Base-by-base conservation (phyloP, 1,140 invertebrate genomes). In the Harpegnathos saltator region DNA sequence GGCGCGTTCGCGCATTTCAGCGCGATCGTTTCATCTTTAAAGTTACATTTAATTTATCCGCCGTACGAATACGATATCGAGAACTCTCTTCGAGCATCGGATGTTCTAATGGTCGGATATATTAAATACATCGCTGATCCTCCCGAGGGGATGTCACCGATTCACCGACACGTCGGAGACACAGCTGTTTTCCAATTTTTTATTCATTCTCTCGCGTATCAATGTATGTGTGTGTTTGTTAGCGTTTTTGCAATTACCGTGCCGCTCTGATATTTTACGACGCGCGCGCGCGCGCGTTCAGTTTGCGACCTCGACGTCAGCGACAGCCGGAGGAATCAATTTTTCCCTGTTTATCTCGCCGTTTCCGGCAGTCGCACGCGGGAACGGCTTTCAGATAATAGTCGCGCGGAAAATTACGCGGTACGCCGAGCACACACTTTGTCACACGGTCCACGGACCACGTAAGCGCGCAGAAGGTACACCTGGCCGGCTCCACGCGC, bases 321-420 rank as follows among this genome's bases (percentile, higher is more conserved):
- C 19, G 65, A 19, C 75, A 69, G 75, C 56, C 19, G 52, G 65
- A 48, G 52, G 69, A 69, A 69, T 68, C 33, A 58, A 54, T 71
- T 59, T 33, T 38, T 58, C 11, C 38, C 50, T 26, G 50, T 68
- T 17, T 22, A 58, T 44, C 75, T 58, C 52, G 24, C 65, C 48
- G 54, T 80, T 80, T 59, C 75, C 69, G 75, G 58, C 65, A 68
- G 62, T 68, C 74, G 52, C 33, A 1, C 69, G n/a, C n/a, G n/a
- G 44, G 63, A 26, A 78, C 38, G 63, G 50, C 50, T 78, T 78
- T 78, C 65, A 56, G 75, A 80, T 80, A 69, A 80, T 80, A 59
- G 75, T 17, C 29, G 52, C 9, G 44, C 26, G 74, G 65, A 52
- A 71, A 75, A 75, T 75, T 75, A 26, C 71, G 33, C 33, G 71